Conservation (phyloP, 2,888 invertebrate species). For the Andrena hattorfiana region DNA sequence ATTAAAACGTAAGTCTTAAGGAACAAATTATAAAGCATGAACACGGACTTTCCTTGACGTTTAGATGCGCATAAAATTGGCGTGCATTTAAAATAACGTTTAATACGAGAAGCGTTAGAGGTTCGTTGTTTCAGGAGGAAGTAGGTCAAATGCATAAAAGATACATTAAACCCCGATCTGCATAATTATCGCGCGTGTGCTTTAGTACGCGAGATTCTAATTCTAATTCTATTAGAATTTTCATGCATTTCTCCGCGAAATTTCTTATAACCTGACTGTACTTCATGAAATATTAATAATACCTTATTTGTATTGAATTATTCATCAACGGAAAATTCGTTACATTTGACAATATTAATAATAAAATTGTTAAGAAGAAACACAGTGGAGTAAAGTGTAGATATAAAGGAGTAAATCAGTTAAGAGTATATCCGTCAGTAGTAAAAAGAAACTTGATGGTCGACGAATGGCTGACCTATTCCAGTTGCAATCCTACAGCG, state of each 20-base stretch:
- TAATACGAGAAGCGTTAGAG: conserved; percentile 12
- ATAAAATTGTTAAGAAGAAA: too few relatives aligned
- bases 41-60: background rate
- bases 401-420: too few relatives aligned
- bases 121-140: conserved; percentile 18
- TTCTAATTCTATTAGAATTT: background rate
- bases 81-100: conserved; percentile 11
- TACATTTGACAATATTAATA: too few relatives aligned
- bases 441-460: conserved; percentile 7
- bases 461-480: conserved; percentile 31
- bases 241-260: background rate
- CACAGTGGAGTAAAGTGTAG: too few relatives aligned
- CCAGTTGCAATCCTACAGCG: conserved; percentile 10
- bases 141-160: conserved; percentile 18
- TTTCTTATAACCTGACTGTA: background rate
- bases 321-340: too few relatives aligned
- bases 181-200: conserved; percentile 6
- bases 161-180: conserved; percentile 43
- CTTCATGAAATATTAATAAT: too few relatives aligned
- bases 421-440: background rate
- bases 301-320: too few relatives aligned
- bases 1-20: background rate
- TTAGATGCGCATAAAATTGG: background rate
- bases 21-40: background rate
- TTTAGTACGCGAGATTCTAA: background rate